These are phyloP conservation scores for Phyllostomus discolor DNA, from an alignment of 2,113 vertebrate genomes.

Conservation along the genomic window DNA sequence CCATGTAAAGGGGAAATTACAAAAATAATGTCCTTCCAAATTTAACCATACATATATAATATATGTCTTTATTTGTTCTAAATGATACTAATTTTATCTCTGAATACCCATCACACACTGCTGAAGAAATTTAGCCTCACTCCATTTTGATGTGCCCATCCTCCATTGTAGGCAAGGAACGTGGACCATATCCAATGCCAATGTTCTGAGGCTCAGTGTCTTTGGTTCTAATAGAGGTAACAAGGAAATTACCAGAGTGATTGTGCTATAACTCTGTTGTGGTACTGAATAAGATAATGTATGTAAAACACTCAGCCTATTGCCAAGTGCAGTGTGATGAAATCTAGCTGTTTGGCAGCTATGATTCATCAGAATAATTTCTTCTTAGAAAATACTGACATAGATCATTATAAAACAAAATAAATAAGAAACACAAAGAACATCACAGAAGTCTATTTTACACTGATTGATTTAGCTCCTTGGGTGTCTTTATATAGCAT, in stretches of 20 bases:
- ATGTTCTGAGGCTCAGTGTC: not conserved
- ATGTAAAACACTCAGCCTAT: not conserved
- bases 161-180: not conserved
- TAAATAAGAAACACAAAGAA: not conserved
- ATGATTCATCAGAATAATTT: not conserved
- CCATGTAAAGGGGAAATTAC: not conserved
- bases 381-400: not conserved
- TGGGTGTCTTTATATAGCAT: not conserved
- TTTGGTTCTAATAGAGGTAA: not conserved
- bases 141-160: not conserved
- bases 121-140: not conserved
- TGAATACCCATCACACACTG: not conserved
- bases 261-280: not conserved
- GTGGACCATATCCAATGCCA: not conserved
- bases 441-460: not conserved
- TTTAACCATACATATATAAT: not conserved
- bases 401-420: not conserved
- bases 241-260: not conserved
- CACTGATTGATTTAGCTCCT: not conserved
- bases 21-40: not conserved
- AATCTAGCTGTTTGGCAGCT: not conserved
- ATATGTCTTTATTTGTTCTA: not conserved
- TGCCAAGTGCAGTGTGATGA: not conserved
- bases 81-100: not conserved
- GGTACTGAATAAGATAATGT: not conserved